Evolutionary conservation across 2,888 invertebrate genomes (phyloP), one percentile per base, ranked within the genome.

Genomic region (Dasysyrphus tricinctus): DNA sequence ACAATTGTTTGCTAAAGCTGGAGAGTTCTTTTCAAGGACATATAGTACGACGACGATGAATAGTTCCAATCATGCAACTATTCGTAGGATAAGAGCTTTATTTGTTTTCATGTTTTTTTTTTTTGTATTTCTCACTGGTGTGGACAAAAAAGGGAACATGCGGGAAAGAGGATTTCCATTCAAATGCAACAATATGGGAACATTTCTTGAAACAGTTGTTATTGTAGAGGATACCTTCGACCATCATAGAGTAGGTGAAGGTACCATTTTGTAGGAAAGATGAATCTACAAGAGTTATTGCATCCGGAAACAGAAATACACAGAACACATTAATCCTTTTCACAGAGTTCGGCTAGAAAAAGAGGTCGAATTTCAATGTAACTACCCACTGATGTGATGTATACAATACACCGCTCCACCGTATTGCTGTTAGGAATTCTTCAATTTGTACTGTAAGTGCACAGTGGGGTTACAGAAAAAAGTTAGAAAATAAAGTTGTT

Each of bases 291-390:
- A 54, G 75, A 80, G 80, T 51, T 70, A 54, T 63, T 69, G 44
- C 70, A 54, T 70, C 54, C 56, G 63, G 47, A 49, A 24, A 70
- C 56, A 76, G 39, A 54, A 76, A 74, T 49, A 59, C 42, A 61
- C 39, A 6, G 34, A 51, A 74, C 63, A 72, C 56, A 76, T 75
- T 80, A 72, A 76, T 81, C 70, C 70, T 81, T 76, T 81, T 76
- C 63, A 70, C 63, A 70, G 39, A 80, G 69, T 24, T 54, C 32
- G 61, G 59, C 63, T 80, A 34, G 39, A 54, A 51, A 12, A n/a
- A 32, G 51, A 32, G 11, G 19, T 69, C 44, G 3, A 1, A 14
- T 65, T 65, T 65, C 47, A 32, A 65, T 65, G 12, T 11, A 32
- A 12, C 16, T 59, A 39, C 16, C 19, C 39, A 39, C 37, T 16